Evolutionary conservation across 1,140 invertebrate genomes (phyloP).

Genomic region (Leptinotarsa texana): DNA sequence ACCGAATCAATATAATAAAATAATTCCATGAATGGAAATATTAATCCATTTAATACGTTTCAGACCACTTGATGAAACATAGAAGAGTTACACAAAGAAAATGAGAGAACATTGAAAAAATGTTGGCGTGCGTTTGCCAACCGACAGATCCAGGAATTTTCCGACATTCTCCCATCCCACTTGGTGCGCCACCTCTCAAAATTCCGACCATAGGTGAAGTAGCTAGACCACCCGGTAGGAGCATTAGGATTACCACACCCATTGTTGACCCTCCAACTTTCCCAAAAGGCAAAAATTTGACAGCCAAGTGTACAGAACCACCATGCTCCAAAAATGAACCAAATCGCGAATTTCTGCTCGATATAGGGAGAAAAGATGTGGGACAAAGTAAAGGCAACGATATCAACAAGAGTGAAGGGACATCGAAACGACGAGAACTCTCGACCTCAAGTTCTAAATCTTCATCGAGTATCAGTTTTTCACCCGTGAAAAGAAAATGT

Average conservation of each 20-base stretch:
- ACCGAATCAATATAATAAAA: too few relatives aligned
- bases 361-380: neutral
- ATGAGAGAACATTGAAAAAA: slow-evolving; percentile 42
- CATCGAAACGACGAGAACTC: neutral
- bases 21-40: too few relatives aligned
- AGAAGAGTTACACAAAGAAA: neutral
- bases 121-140: slow-evolving; percentile 67
- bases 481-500: slow-evolving; percentile 12
- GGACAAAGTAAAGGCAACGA: neutral
- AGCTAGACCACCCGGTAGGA: slow-evolving; percentile 33
- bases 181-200: slow-evolving; percentile 50
- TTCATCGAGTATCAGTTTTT: neutral
- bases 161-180: slow-evolving; percentile 49
- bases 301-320: too few relatives aligned
- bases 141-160: slow-evolving; percentile 57
- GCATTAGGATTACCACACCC: slow-evolving; percentile 30
- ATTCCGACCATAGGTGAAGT: slow-evolving; percentile 37
- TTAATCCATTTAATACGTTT: neutral
- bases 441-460: neutral
- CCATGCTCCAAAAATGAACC: neutral
- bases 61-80: neutral
- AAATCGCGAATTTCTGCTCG: neutral
- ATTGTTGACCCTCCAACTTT: neutral
- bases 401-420: neutral
- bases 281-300: neutral